Base-by-base conservation (phyloP, 1,140 invertebrate species). In the Archivesica marissinica region DNA sequence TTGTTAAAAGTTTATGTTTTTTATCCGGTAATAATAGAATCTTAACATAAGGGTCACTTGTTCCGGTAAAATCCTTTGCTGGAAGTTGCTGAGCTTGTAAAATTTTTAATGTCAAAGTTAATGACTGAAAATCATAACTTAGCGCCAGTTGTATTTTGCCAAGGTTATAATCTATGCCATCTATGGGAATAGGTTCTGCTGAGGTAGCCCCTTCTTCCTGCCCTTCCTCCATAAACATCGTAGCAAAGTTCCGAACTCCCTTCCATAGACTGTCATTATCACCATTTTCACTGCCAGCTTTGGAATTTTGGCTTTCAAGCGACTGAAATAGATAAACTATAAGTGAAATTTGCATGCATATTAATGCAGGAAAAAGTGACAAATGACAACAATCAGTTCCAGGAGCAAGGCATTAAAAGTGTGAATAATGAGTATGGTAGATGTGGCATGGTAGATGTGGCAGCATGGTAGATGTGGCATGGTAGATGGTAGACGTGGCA, bases 1-100 rank as follows among this genome's bases (percentile, higher is more conserved):
- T 99, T 0, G 98, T 99, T 94, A 99, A 97, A 75, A 99, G 92
- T 98, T 98, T 95, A 98, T 99, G 92, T 92, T 99, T 99, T 94
- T 99, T 99, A 94, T 99, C 98, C 2, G 98, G 98, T 13, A 99
- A 95, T 9, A 99, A 95, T 17, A 98, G 98, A 0, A 99, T 98
- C 87, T 93, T 93, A 59, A 95, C 94, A 88, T 94, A 95, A 35
- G 94, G 94, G 89, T 95, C 94, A 88, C 97, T 98, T 15, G 98
- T 99, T 4, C 98, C 98, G 72, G 97, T 97, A 87, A 99, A 95
- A 94, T 99, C 98, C 94, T 98, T 99, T 9, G 98, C 98, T 78
- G 98, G 97, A 38, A 99, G 95, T 89, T 98, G 97, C 95, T 98
- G 98, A 92, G 97, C 98, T 86, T 90, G 90, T 64, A 93, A 75